Evolutionary conservation across 2,888 invertebrate genomes (phyloP).

Genomic region (Harpagoxenus sublaevis): DNA sequence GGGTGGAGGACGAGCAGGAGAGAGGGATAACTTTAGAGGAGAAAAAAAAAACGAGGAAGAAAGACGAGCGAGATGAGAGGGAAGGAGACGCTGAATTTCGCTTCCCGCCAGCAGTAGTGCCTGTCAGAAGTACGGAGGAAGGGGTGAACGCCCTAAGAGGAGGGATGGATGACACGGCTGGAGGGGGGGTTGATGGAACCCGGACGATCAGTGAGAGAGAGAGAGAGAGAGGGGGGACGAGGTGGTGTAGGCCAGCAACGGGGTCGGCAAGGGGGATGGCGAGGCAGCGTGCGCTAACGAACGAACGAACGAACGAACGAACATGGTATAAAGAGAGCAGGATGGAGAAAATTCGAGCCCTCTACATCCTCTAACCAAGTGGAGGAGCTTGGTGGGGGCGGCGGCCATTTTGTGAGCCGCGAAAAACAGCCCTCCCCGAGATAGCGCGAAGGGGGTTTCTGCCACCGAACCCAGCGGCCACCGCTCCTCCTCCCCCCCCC

Average conservation of each 20-base stretch:
- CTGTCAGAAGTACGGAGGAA: slow-evolving; percentile 51
- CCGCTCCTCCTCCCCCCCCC: slow-evolving; percentile 36
- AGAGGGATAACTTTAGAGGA: slow-evolving; percentile 49
- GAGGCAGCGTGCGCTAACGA: slow-evolving; percentile 59
- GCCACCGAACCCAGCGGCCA: slow-evolving; percentile 67
- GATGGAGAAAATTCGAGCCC: slow-evolving; percentile 85
- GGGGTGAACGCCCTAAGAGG: slow-evolving; percentile 61
- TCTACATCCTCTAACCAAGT: slow-evolving; percentile 76
- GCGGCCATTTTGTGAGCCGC: slow-evolving; percentile 86
- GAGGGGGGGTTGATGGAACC: slow-evolving; percentile 41
- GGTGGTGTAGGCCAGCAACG: slow-evolving; percentile 52
- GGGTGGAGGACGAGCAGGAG: slow-evolving; percentile 36
- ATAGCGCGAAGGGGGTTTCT: slow-evolving; percentile 79
- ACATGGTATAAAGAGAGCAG: slow-evolving; percentile 85
- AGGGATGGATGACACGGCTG: slow-evolving; percentile 58
- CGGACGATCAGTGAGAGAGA: slow-evolving; percentile 54
- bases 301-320: slow-evolving; percentile 72
- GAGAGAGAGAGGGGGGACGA: slow-evolving; percentile 49
- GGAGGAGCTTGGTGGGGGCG: slow-evolving; percentile 78
- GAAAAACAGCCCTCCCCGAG: slow-evolving; percentile 86
- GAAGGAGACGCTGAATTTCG: slow-evolving; percentile 63
- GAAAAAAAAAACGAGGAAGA: slow-evolving; percentile 48
- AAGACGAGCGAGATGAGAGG: slow-evolving; percentile 41
- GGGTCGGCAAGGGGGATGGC: slow-evolving; percentile 64
- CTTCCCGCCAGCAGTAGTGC: slow-evolving; percentile 70